Evolutionary conservation across 1,140 invertebrate species (phyloP).

Genomic region (Rhagoletis zephyria): DNA sequence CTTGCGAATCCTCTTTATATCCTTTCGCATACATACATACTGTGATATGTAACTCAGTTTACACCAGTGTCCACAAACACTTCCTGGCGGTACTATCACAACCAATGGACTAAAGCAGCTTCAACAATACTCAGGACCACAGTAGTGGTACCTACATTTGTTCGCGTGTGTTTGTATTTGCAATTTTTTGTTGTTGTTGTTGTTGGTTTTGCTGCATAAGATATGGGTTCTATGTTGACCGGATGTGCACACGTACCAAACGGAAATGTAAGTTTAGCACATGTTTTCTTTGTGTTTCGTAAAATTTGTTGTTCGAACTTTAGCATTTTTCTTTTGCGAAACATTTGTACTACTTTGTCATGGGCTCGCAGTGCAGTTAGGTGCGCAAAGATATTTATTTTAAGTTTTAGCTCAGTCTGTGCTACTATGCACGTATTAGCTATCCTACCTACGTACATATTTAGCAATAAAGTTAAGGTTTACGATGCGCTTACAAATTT

Average conservation of each 20-base stretch:
- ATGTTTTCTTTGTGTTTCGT: constrained; percentile 56
- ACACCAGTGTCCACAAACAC: neutral
- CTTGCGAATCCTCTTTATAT: neutral
- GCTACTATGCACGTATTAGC: no score
- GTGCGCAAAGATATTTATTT: neutral
- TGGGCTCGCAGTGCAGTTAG: neutral
- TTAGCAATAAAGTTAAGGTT: no score
- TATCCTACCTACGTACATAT: no score
- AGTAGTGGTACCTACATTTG: neutral
- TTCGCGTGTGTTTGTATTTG: neutral
- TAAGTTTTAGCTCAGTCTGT: neutral
- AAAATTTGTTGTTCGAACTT: constrained; percentile 41
- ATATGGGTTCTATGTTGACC: constrained; percentile 30
- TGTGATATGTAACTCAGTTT: neutral
- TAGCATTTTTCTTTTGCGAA: constrained; percentile 30
- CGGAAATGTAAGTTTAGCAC: constrained; percentile 58
- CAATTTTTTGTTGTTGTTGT: neutral
- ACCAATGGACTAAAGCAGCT: constrained; percentile 1
- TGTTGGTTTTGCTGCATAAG: constrained; percentile 3
- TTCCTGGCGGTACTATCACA: neutral
- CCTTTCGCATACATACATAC: neutral
- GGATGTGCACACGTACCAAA: constrained; percentile 54
- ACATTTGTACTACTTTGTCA: neutral
- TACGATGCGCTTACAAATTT: no score
- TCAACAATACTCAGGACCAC: neutral